Base-by-base conservation (phyloP, 2,113 vertebrate species). In the Loxodonta africana region DNA sequence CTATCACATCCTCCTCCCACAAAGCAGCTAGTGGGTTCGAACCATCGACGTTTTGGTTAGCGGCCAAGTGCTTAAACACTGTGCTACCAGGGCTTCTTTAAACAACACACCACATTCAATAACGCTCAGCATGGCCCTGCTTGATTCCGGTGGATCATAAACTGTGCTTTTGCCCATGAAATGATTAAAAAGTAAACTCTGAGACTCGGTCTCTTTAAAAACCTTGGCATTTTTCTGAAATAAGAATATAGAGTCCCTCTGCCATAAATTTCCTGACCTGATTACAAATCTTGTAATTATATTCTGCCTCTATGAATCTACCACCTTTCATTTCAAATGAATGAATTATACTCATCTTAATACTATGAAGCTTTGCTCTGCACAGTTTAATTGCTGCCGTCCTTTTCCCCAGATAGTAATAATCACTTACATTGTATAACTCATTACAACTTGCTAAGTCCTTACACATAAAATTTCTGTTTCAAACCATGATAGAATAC, bases 231-330 rank as follows among this genome's bases (percentile, higher is more conserved):
- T 93, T 97, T 95, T 78, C 87, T 89, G 57, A 87, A 90, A 69
- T 86, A 93, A 96, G 48, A 97, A 91, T 77, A 86, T 20, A 67
- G 33, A 60, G 60, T 91, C 33, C 95, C 71, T 90, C 12, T 86
- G 51, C 81, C 33, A 62, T 10, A 67, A 62, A n/a, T 94, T 91
- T 96, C 83, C 94, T 93, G 83, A 94, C 57, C 76, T 73, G 65
- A 94, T 97, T 94, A 95, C 86, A 97, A 95, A 96, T 91, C 48
- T 88, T 69, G 57, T 96, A 87, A 95, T 94, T 97, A 95, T 74
- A 96, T 95, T 44, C 65, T 93, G 62, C 96, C 21, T 91, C 82
- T 74, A 88, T 91, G 91, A 94, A 95, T 83, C 74, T 89, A 84
- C n/a, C 37, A 37, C 11, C 51, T 94, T 95, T 95, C 69, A 94